Evolutionary conservation across 2,113 vertebrate species (phyloP).

Genomic region (Sceloporus undulatus): DNA sequence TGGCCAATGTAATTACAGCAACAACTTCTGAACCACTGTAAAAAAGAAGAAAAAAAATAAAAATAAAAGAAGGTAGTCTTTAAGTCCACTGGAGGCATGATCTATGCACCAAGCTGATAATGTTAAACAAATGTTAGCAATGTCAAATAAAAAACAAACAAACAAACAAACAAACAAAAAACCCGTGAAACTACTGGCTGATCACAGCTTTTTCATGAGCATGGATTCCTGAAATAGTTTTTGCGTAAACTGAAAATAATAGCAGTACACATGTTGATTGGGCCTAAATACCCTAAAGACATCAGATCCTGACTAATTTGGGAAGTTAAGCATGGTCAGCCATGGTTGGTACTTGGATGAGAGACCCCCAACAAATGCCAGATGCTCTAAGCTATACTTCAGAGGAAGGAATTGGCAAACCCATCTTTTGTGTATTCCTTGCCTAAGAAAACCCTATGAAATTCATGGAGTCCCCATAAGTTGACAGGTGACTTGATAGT

Average conservation of each 20-base stretch:
- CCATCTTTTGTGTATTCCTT: no score
- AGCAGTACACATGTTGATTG: neutral
- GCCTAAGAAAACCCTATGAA: no score
- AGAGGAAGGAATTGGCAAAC: no score
- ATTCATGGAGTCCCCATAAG: no score
- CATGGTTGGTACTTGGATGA: no score
- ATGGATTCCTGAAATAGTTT: slow-evolving; percentile 17
- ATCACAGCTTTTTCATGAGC: slow-evolving; percentile 26
- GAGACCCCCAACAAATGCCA: no score
- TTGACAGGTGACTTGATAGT: no score
- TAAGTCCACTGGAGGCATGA: slow-evolving; percentile 44
- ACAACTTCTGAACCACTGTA: slow-evolving; percentile 75
- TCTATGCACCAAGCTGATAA: neutral
- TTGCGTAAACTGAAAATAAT: slow-evolving; percentile 22
- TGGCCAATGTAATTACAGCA: slow-evolving; percentile 80
- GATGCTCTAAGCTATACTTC: no score
- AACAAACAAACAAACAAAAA: neutral
- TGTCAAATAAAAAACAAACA: neutral
- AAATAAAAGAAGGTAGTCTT: slow-evolving; percentile 71
- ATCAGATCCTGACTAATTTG: no score
- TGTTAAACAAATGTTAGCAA: slow-evolving; percentile 31
- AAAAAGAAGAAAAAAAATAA: neutral
- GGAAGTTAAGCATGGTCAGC: no score
- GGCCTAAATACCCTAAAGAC: no score
- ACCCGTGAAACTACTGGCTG: slow-evolving; percentile 3